Evolutionary conservation across 30 jellyfish, hydroid and myxozoan species (phyloP).

Genomic region (Chrysaora quinquecirrha): DNA sequence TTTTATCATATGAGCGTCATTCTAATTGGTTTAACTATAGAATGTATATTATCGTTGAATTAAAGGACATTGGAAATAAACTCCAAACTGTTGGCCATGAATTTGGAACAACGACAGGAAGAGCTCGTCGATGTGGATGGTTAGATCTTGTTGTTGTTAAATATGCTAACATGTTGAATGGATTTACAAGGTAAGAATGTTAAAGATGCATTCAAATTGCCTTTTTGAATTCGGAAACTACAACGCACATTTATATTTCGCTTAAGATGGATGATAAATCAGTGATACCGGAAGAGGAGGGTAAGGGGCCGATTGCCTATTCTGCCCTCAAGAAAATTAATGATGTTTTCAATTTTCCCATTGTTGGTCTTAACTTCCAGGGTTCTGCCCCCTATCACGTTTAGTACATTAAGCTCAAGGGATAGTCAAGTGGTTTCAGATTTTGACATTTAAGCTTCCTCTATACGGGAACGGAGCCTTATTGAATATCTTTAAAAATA

Average conservation of each 20-base stretch:
- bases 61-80: constrained; percentile 87
- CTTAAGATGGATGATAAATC: background rate
- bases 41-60: too few species aligned
- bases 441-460: too few species aligned
- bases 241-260: background rate
- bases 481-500: too few species aligned
- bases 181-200: constrained; percentile 87
- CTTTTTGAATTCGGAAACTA: background rate
- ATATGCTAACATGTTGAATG: constrained; percentile 90
- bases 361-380: too few species aligned
- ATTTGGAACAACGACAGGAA: constrained; percentile 99
- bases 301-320: background rate
- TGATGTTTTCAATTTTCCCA: background rate
- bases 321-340: background rate
- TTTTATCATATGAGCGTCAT: too few species aligned
- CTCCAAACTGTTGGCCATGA: constrained; percentile 95
- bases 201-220: background rate
- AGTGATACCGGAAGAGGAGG: background rate
- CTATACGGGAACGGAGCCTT: too few species aligned
- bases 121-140: constrained; percentile 99
- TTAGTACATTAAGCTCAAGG: too few species aligned
- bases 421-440: too few species aligned
- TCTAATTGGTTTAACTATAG: too few species aligned
- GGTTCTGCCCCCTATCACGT: too few species aligned
- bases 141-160: constrained; percentile 96